Base-by-base conservation (phyloP, 2,113 vertebrate species). In the Procavia capensis region DNA sequence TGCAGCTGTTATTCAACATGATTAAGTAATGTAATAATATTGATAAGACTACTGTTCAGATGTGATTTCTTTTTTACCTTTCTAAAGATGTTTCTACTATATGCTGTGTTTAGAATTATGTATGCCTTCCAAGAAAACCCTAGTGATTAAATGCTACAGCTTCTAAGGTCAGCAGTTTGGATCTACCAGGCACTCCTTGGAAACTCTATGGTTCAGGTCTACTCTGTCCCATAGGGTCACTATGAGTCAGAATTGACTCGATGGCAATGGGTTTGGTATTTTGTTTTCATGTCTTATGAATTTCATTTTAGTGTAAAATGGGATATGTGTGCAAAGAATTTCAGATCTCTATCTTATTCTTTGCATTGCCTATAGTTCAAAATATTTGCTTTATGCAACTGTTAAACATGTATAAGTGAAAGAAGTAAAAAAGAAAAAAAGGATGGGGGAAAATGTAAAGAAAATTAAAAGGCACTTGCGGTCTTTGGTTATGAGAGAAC, bases 301-400 rank as follows among this genome's bases (percentile, higher is more conserved):
- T 61, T 90, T 75, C 20, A 20, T 92, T 90, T 91, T 84, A 87
- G 34, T 75, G 72, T 75, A 86, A 76, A 87, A 74, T 59, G 64
- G 19, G 6, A 11, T 72, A 6, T 24, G 24, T 57, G 11, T 91
- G 39, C 22, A 11, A 88, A 76, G 63, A 88, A 9, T 34, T 41
- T 45, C 36, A 87, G 11, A 50, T 16, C 83, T 27, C 24, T 31
- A 14, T 75, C 43, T 68, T 84, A 34, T 80, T 59, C 1, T 78
- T 84, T 63, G 64, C 8, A 1, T 64, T 0, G 11, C 19, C 27
- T 80, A 22, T 50, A 36, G 24, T 61, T 92, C 31, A 84, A 92
- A 82, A 27, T 59, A 85, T 7, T 4, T 29, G 57, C 9, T 43
- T 83, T 34, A 64, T 93, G 45, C 68, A 68, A 88, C 45, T 70